Base-by-base conservation (phyloP, 2,113 vertebrate genomes). In the Collichthys lucidus region DNA sequence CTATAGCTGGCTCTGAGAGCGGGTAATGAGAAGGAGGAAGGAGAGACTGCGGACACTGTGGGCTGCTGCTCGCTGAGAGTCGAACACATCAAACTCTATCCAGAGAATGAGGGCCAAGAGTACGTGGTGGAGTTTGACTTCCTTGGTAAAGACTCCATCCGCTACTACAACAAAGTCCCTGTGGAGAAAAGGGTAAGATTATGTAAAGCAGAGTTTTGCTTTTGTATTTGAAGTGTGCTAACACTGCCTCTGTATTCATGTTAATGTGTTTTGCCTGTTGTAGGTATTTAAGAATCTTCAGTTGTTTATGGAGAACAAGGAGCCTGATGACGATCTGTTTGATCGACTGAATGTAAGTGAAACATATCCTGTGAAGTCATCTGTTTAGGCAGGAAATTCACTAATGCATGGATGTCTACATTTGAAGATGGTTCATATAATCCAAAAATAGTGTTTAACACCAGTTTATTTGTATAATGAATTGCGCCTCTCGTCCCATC, bases 241-340 rank as follows among this genome's bases (percentile, higher is more conserved):
- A 12, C 7, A 10, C 11, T 61, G 16, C 11, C 4, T 22, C 11
- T 61, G 14, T 70, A 20, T 62, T 78, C 22, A 74, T 50, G 2
- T 19, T 40, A 8, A 40, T 9, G 11, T 49, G 3, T 29, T 75
- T 5, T 67, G 1, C 17, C 20, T 76, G 14, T 57, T 86, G 2
- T 50, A 99, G 98, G 98, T 99, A 71, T 99, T 98, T 85, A 99
- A 99, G 94, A 99, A 99, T 81, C 96, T 99, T 77, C 98, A 99
- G 93, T 93, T 99, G 79, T 99, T 99, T 90, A 98, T 98, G 98
- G 98, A 99, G 89, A 98, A 98, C 93, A 99, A 99, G 90, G 97
- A 98, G 87, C 96, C 97, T 22, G 98, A 99, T 75, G 98, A 99
- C 82, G 98, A 99, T 92, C 95, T 99, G 84, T 99, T 99, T 83